Percentiles rank a stretch among this genome's conserved stretches.
Evolutionary conservation across 2,113 vertebrate genomes (phyloP).

Genomic region (Poecile atricapillus): DNA sequence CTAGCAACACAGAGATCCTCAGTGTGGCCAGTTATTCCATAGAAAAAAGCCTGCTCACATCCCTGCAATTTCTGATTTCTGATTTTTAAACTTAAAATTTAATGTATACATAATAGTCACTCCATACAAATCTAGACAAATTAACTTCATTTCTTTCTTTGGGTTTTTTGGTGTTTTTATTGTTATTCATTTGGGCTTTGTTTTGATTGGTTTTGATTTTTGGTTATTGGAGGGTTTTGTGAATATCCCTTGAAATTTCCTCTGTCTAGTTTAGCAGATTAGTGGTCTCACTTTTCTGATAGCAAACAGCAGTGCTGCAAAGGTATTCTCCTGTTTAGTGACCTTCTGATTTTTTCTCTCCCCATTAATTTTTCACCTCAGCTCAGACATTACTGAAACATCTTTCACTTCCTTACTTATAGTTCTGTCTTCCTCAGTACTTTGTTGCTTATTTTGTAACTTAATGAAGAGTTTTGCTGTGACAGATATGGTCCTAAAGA

Average conservation of each 20-base stretch:
- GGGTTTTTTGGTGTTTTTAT: not conserved
- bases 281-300: not conserved
- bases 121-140: not conserved
- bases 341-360: not conserved
- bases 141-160: not conserved
- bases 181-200: not conserved
- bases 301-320: not conserved
- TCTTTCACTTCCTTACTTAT: not conserved
- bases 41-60: not conserved
- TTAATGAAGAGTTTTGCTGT: not conserved
- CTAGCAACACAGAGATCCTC: not conserved
- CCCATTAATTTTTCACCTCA: not conserved
- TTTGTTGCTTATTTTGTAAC: not conserved
- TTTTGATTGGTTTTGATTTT: not conserved
- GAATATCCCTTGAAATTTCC: not conserved
- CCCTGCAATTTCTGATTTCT: not conserved
- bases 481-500: not conserved
- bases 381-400: not conserved
- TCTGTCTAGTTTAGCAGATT: not conserved
- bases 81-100: not conserved
- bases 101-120: not conserved
- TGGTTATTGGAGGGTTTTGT: not conserved
- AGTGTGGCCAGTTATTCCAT: not conserved
- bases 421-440: not conserved
- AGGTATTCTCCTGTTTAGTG: not conserved